Base-by-base conservation (phyloP, 2,888 invertebrate species). In the Cenopis cana region DNA sequence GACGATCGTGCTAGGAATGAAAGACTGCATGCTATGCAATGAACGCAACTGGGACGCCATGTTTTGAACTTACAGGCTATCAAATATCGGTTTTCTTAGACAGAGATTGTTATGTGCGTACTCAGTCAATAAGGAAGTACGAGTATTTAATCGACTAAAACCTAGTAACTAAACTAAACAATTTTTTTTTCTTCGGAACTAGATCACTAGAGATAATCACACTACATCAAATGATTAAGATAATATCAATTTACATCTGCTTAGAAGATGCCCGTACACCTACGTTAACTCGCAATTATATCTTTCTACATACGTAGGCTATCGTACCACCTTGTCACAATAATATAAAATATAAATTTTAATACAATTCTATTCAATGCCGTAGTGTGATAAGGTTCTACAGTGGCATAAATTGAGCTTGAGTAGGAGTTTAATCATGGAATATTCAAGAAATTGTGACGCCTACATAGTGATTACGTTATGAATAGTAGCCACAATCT, bases 391-490 rank as follows among this genome's bases (percentile, higher is more conserved):
- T 12, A 38, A 38, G 12, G 57, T 57, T 38, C 38, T 38, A 57
- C 18, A 38, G 24, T 10, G n/a, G 46, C 46, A n/a, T 55, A 10
- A 59, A 29, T 17, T 46, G 46, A 46, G 10, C 4, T 0, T 36
- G n/a, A 10, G 60, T 60, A 46, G 46, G 60, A 60, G 24, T 60
- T 46, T 49, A 60, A 60, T 60, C 24, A 17, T 29, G n/a, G 59
- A 46, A 29, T 46, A 12, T 46, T 17, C 29, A 17, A 60, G 18
- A 49, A 49, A 46, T 60, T 11, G 17, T 60, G 0, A 29, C 46
- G 46, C 60, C 60, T 46, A 60, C 60, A 38, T n/a, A 38, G n/a
- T 24, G 20, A 46, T 41, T 59, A 29, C 6, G 46, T 49, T 46
- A 41, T 49, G 24, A 29, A 24, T 9, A 18, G 17, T 10, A 12